These are phyloP conservation scores for Phenganax subtilis DNA, from an alignment of 92 coral and sea anemone species.

Conservation along the genomic window DNA sequence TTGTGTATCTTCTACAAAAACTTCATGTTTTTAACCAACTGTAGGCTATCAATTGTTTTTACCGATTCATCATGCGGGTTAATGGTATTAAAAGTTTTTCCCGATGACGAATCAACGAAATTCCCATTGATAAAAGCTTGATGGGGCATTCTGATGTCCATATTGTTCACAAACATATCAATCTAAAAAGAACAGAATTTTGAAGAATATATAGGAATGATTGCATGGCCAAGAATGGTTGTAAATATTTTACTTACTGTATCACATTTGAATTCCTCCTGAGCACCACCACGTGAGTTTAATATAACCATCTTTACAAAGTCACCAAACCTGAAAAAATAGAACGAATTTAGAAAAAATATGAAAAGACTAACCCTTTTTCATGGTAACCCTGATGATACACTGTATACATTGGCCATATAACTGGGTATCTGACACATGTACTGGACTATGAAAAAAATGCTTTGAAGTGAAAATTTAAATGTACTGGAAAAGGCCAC, in stretches of 20 bases:
- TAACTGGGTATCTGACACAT: too few relatives aligned
- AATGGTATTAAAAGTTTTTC: constrained; percentile 75
- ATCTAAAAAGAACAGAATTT: constrained; percentile 44
- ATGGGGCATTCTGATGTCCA: constrained; percentile 87
- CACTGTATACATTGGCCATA: too few relatives aligned
- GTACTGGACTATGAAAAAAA: too few relatives aligned
- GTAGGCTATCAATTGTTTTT: constrained; percentile 27
- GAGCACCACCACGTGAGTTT: constrained; percentile 82
- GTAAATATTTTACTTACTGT: constrained; percentile 60
- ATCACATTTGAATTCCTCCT: constrained; percentile 77
- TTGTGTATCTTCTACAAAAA: not conserved
- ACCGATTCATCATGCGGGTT: constrained; percentile 94
- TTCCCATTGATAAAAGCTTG: constrained; percentile 92
- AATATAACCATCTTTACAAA: constrained; percentile 70
- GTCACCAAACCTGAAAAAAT: constrained; percentile 66
- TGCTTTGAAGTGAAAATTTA: too few relatives aligned
- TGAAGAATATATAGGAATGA: not conserved
- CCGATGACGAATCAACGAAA: constrained; percentile 83
- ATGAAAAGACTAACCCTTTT: too few relatives aligned
- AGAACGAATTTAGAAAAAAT: not conserved
- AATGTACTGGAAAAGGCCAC: too few relatives aligned
- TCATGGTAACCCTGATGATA: too few relatives aligned
- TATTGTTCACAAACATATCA: constrained; percentile 84
- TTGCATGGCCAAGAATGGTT: not conserved
- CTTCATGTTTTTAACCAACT: not conserved